Evolutionary conservation across 2,113 vertebrate genomes (phyloP).

Genomic region (Corapipo altera): DNA sequence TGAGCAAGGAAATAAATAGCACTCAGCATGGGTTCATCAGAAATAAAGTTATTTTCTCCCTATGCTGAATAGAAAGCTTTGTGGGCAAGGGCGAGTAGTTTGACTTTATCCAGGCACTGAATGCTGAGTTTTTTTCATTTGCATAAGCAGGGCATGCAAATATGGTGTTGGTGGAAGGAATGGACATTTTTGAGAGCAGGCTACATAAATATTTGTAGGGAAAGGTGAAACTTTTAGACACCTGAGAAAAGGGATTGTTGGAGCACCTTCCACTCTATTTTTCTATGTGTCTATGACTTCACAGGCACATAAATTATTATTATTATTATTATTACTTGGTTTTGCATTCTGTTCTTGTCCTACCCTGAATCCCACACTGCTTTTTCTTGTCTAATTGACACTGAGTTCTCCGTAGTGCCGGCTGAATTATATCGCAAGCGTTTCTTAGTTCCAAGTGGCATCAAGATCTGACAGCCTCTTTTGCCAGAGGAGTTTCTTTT

Average conservation of each 20-base stretch:
- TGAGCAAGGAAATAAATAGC: neutral
- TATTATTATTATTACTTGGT: neutral
- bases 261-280: neutral
- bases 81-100: rapidly evolving
- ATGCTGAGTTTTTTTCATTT: neutral
- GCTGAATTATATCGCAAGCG: neutral
- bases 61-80: neutral
- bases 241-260: rapidly evolving
- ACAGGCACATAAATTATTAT: neutral
- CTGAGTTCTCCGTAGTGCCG: neutral
- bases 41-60: neutral
- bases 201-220: neutral
- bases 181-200: neutral
- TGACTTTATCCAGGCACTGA: neutral
- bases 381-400: neutral
- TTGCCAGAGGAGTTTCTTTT: neutral
- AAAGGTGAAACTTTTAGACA: neutral
- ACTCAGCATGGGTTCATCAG: neutral
- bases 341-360: neutral
- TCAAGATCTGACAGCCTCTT: neutral
- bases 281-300: neutral
- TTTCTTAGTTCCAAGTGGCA: neutral
- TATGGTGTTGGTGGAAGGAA: neutral
- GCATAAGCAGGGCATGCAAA: neutral
- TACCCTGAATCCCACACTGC: rapidly evolving